phyloP scores from a whole-genome alignment of 2,797 vertebrate species.

The Mycteria americana region DNA sequence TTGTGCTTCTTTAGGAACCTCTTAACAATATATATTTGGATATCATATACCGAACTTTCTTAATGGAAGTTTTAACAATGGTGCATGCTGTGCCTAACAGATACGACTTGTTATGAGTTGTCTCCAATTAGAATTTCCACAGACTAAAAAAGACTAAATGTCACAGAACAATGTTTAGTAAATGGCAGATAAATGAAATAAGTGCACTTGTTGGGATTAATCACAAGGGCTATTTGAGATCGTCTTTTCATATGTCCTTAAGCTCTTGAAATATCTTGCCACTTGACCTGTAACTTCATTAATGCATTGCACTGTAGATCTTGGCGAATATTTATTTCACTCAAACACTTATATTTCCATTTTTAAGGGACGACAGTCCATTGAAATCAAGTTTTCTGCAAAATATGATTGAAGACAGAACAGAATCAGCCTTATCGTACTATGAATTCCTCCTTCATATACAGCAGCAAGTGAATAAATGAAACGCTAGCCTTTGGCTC shows the following conservation, averaged over 20 bases:
- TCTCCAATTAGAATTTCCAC: background rate
- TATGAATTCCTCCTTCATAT: slow-evolving; percentile 97
- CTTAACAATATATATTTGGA: background rate
- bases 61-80: background rate
- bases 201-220: background rate
- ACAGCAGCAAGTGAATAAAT: slow-evolving; percentile 97
- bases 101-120: background rate
- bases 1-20: background rate
- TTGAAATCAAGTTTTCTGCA: slow-evolving; percentile 90
- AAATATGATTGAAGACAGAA: slow-evolving; percentile 96
- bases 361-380: slow-evolving; percentile 90
- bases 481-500: slow-evolving; percentile 64
- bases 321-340: background rate
- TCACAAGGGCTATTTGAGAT: background rate
- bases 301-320: background rate
- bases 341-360: slow-evolving; percentile 44
- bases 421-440: slow-evolving; percentile 95
- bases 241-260: background rate
- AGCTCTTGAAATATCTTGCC: background rate
- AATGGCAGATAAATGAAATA: background rate
- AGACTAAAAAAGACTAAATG: background rate
- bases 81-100: background rate
- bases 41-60: background rate
- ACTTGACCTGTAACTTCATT: background rate
- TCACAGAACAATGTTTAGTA: background rate